Evolutionary conservation across 2,113 vertebrate genomes (phyloP).

Genomic region (Strix aluco): DNA sequence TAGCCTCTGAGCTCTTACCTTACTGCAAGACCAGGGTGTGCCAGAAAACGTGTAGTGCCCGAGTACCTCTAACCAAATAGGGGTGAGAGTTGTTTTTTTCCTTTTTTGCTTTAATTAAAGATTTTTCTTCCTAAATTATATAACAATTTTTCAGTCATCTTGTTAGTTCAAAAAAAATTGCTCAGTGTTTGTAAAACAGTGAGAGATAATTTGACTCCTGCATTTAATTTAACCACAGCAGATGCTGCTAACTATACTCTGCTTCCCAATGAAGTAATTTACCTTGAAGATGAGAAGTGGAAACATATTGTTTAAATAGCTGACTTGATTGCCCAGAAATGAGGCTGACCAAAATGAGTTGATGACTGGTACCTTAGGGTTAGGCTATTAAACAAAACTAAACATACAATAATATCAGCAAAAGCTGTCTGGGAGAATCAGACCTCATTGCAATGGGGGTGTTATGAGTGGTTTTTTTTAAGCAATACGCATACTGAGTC

Average conservation of each 20-base stretch:
- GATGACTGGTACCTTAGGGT: not conserved
- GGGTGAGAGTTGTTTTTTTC: not conserved
- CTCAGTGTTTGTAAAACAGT: not conserved
- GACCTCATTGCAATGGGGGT: not conserved
- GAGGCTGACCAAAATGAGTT: constrained; percentile 1
- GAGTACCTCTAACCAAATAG: not conserved
- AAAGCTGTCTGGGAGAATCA: not conserved
- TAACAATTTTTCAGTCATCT: not conserved
- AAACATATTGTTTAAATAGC: constrained; percentile 9
- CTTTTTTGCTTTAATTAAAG: not conserved
- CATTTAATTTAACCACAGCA: not conserved
- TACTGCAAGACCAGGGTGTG: not conserved
- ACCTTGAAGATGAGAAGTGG: constrained; percentile 36
- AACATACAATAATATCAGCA: not conserved
- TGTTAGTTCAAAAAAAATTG: not conserved
- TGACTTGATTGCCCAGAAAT: constrained; percentile 23
- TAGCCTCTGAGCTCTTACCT: not conserved
- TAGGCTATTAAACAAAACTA: not conserved
- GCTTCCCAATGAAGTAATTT: constrained; percentile 1
- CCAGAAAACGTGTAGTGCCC: not conserved
- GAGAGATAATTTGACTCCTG: not conserved
- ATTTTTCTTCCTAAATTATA: not conserved
- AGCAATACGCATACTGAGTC: not conserved
- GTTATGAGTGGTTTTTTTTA: not conserved
- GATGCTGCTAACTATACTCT: not conserved